Percentiles rank a stretch among this genome's conserved stretches.
Conservation (phyloP, 2,113 vertebrate species). For the Diphyllodes magnificus region DNA sequence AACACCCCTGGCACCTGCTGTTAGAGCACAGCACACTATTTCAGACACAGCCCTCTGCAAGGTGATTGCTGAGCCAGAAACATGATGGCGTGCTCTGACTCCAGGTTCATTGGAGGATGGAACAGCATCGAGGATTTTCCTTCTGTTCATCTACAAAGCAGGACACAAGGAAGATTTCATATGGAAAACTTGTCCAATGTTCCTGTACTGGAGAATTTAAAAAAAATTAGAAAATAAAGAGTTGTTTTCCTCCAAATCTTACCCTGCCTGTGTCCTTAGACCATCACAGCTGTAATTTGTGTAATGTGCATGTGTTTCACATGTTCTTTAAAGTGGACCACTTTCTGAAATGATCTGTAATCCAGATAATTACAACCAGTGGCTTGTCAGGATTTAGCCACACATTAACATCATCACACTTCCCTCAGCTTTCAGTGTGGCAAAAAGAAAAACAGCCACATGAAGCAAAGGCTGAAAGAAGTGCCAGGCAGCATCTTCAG, state of each 20-base stretch:
- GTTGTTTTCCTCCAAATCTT: neutral
- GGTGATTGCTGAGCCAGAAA: neutral
- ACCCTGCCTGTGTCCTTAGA: neutral
- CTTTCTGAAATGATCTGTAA: neutral
- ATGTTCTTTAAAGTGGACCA: neutral
- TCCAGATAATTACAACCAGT: neutral
- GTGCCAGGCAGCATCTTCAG: neutral
- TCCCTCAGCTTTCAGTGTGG: neutral
- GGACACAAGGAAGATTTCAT: neutral
- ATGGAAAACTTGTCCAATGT: neutral
- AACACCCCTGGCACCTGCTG: neutral
- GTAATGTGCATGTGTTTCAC: neutral
- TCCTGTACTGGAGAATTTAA: neutral
- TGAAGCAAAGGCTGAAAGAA: neutral
- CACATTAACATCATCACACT: neutral
- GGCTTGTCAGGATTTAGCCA: neutral
- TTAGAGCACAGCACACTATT: fast-evolving
- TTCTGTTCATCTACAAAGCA: neutral
- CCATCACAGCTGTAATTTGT: neutral
- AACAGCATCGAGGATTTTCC: neutral
- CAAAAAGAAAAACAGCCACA: neutral
- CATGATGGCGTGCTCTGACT: neutral
- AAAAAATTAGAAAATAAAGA: neutral
- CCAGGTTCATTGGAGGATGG: neutral
- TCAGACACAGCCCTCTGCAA: neutral